Conservation (phyloP, 1,140 invertebrate species). For the Lordiphosa collinella region DNA sequence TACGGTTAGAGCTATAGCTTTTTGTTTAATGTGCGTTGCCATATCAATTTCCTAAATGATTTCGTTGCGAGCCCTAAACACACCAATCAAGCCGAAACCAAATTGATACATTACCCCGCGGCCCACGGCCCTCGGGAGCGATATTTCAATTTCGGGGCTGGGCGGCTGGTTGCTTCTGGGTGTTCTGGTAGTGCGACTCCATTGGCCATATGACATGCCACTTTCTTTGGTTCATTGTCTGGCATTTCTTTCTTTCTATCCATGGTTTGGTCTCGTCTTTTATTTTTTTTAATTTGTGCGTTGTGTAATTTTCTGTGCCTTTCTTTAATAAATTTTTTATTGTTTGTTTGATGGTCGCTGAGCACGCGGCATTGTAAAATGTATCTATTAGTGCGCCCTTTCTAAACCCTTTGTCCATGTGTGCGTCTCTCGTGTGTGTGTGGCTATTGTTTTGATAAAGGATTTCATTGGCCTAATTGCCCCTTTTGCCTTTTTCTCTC, state of each 20-base stretch:
- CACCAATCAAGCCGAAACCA: constrained; percentile 62
- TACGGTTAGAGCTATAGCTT: constrained; percentile 17
- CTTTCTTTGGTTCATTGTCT: constrained; percentile 53
- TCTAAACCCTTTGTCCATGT: constrained; percentile 27
- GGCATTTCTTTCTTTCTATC: constrained; percentile 23
- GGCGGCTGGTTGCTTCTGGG: constrained; percentile 51
- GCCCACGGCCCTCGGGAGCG: constrained; percentile 6
- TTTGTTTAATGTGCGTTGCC: constrained; percentile 39
- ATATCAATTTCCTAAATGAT: constrained; percentile 73
- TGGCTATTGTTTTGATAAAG: constrained; percentile 48
- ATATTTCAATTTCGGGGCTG: constrained; percentile 57
- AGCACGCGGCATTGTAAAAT: constrained; percentile 72
- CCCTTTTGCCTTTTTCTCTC: constrained; percentile 6
- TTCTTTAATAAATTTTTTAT: constrained; percentile 78
- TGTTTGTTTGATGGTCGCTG: constrained; percentile 70
- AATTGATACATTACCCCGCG: constrained; percentile 68
- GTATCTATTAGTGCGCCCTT: constrained; percentile 63
- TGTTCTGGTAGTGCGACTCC: constrained; percentile 40
- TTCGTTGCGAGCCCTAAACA: constrained; percentile 52
- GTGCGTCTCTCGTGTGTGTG: constrained; percentile 22
- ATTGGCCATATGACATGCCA: constrained; percentile 71
- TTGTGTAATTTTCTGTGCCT: constrained; percentile 64
- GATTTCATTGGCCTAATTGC: constrained; percentile 49
- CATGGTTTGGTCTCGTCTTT: constrained; percentile 9
- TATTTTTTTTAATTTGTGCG: constrained; percentile 64